A percentile compares a stretch with the other conserved stretches of the same genome.
Evolutionary conservation across 2,113 vertebrate genomes (phyloP).

Genomic region (Microtus ochrogaster): DNA sequence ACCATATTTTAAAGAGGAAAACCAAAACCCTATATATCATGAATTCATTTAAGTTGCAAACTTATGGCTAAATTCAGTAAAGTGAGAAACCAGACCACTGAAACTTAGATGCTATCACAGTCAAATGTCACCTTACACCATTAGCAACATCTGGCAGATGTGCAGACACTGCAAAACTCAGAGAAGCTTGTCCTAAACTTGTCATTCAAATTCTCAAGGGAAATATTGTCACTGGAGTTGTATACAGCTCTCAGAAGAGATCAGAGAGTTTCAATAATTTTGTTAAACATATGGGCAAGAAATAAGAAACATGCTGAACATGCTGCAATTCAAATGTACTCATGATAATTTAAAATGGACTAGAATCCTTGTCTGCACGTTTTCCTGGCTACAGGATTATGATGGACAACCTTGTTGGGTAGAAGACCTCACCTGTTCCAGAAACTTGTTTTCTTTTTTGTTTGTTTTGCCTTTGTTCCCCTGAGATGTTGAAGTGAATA

Average conservation of each 20-base stretch:
- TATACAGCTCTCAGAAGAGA: conserved; percentile 16
- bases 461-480: neutral
- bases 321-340: neutral
- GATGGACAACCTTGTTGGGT: neutral
- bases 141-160: conserved; percentile 57
- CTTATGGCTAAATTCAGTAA: neutral
- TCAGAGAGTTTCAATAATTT: conserved; percentile 36
- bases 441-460: neutral
- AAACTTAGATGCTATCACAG: neutral
- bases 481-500: neutral
- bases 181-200: conserved; percentile 37
- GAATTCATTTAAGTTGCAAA: neutral
- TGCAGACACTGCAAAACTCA: neutral
- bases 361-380: conserved; percentile 4
- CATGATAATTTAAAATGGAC: conserved; percentile 3
- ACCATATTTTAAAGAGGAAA: neutral
- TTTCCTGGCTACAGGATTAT: neutral
- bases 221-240: conserved; percentile 22
- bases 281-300: conserved; percentile 30
- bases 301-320: neutral
- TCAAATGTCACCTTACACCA: neutral
- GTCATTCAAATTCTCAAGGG: conserved; percentile 4
- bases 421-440: neutral
- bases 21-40: neutral
- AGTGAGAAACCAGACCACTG: neutral